Percentiles rank a stretch among this genome's conserved stretches.
phyloP scores from a whole-genome alignment of 2,888 invertebrate genomes.

The Pandemis cinnamomeana region DNA sequence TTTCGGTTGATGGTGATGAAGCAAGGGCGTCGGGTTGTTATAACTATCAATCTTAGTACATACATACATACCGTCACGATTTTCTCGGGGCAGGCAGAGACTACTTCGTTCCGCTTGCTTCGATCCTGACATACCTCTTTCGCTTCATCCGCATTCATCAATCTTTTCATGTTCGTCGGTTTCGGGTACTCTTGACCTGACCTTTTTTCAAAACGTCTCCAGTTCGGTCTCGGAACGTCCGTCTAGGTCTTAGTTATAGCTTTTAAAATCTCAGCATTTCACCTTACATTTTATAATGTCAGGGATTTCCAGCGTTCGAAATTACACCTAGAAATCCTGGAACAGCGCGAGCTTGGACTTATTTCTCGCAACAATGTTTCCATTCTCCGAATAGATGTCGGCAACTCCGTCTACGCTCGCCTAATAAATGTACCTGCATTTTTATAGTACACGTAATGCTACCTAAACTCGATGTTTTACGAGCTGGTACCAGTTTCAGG shows the following conservation, averaged over 20 bases:
- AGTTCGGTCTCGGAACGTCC: no score
- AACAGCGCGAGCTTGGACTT: slow-evolving; percentile 16
- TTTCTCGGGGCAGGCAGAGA: no score
- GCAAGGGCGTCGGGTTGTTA: no score
- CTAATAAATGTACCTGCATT: slow-evolving; percentile 29
- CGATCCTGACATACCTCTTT: no score
- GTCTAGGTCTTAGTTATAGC: not conserved
- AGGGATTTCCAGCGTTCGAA: not conserved
- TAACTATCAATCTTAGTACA: no score
- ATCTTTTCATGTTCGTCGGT: no score
- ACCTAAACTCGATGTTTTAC: slow-evolving; percentile 15
- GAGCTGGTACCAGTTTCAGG: not conserved
- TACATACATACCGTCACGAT: no score
- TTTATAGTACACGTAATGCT: slow-evolving; percentile 13
- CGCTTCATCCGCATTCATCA: no score
- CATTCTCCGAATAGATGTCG: slow-evolving; percentile 17
- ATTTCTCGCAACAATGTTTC: slow-evolving; percentile 28
- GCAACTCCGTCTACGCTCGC: slow-evolving; percentile 21
- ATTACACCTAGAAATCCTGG: not conserved
- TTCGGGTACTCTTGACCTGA: no score
- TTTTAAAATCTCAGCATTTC: not conserved
- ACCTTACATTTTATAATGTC: not conserved
- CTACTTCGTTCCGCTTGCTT: no score
- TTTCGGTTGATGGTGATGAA: no score
- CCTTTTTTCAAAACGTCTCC: no score